A percentile compares a stretch with the other conserved stretches of the same genome.
phyloP scores from a whole-genome alignment of 2,888 invertebrate species.

The Drosophila eohydei region DNA sequence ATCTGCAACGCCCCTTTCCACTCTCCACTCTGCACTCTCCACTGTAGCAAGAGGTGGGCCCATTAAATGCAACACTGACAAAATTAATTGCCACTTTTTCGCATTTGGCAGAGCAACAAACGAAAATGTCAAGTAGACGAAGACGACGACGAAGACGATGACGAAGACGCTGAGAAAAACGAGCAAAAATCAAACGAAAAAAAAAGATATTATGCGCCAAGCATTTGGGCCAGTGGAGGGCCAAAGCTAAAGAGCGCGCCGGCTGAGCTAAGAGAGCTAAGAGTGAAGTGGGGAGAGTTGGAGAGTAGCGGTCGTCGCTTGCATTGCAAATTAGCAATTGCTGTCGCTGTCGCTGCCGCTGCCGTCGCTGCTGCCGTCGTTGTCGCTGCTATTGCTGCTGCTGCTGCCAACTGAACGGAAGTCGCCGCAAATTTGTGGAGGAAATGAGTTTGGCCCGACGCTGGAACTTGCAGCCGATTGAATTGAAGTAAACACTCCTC shows the following conservation, averaged over 20 bases:
- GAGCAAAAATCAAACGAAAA: constrained; percentile 36
- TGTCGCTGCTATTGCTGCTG: background rate
- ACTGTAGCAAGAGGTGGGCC: constrained; percentile 36
- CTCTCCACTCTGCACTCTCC: background rate
- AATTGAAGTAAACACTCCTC: constrained; percentile 11
- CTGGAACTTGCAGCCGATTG: constrained; percentile 30
- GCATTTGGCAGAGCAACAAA: constrained; percentile 83
- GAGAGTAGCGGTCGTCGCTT: constrained; percentile 34
- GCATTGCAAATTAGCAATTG: constrained; percentile 75
- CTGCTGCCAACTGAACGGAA: constrained; percentile 61
- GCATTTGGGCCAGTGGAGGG: constrained; percentile 24
- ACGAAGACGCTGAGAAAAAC: constrained; percentile 33
- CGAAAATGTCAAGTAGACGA: constrained; percentile 77
- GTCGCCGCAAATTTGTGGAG: constrained; percentile 72
- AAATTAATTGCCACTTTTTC: constrained; percentile 83
- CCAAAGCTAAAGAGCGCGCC: background rate
- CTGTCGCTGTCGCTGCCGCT: constrained; percentile 46
- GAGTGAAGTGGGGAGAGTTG: background rate
- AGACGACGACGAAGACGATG: constrained; percentile 16
- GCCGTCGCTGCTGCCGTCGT: background rate
- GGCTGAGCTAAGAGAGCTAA: constrained; percentile 3
- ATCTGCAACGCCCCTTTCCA: background rate
- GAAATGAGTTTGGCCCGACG: constrained; percentile 65
- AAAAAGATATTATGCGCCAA: constrained; percentile 42
- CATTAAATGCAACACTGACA: constrained; percentile 81